Base-by-base conservation (phyloP, 2,888 invertebrate genomes). In the Microchrysa polita region DNA sequence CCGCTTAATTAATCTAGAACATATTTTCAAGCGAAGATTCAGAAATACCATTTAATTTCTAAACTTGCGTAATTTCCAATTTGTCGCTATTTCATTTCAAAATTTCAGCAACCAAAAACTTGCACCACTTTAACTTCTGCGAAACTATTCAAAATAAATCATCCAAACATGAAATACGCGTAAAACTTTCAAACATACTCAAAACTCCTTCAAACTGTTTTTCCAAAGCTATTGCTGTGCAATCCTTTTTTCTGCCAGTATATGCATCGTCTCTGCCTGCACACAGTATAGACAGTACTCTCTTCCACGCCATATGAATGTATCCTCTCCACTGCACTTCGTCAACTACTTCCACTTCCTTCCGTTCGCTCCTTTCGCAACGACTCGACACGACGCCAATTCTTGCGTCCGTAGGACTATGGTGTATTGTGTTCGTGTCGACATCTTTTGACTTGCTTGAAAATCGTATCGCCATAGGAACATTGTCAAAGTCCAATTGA, bases 401-500 rank as follows among this genome's bases (percentile, higher is more conserved):
- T 5, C 27, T 34, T 34, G n/a, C n/a, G n/a, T n/a, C n/a, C 27
- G 27, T n/a, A n/a, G 18, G 48, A 48, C 48, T 44, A 16, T 65
- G 18, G 48, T 20, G 48, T 48, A 44, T 44, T 34, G 34, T 16
- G 22, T 9, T 48, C 22, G n/a, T 48, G 61, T 61, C 61, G 40
- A 23, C 61, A 40, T 34, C 27, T 12, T 12, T 34, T 16, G 34
- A 61, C 61, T 34, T 42, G 4, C 48, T 48, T n/a, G 12, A n/a
- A 61, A 61, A 40, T 61, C 61, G 61, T 67, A 57, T 69, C 69
- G 57, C 57, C n/a, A n/a, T n/a, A 57, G 55, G 69, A 69, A 69
- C 69, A 69, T 69, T 57, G 69, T 69, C 69, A 61, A 72, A 72
- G 20, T 72, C 44, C 72, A 72, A 72, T 72, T 61, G 61, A 59